Base-by-base conservation (phyloP, 2,888 invertebrate genomes). In the Magallana nippona region DNA sequence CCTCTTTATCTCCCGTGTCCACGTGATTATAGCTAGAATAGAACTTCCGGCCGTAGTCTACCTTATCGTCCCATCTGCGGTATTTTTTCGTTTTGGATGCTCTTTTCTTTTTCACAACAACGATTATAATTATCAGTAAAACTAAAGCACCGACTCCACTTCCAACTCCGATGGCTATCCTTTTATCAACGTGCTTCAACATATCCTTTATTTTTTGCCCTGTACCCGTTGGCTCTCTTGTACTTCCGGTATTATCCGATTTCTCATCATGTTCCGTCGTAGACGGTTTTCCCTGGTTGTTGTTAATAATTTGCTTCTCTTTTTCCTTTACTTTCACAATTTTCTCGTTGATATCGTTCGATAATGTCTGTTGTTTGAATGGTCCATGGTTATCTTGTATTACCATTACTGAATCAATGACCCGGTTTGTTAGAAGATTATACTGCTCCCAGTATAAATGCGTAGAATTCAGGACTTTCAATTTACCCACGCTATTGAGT, bases 401-500 rank as follows among this genome's bases (percentile, higher is more conserved):
- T 27, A 92, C 84, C 88, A 88, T 89, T 78, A 92, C 85, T 0
- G 90, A 89, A 86, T 92, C 91, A 17, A 92, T 81, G 0, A 90
- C 85, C 11, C 80, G 44, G 27, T 85, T 85, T 17, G 85, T 82
- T 1, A 84, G 81, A 0, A 89, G 87, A 58, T 83, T 83, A 44
- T 90, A 84, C 81, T 90, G 88, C 81, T 92, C 90, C 90, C 91
- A 92, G 83, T 83, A 87, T 44, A 90, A 79, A 71, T 90, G 90
- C 15, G 89, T 89, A 11, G 86, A 80, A 84, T 91, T 92, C 83
- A 87, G 82, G 11, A 91, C 86, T 19, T 88, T 88, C 44, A 92
- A 86, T 58, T 87, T 86, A 10, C 91, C 91, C 82, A 88, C 90
- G 79, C 90, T 90, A 79, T 89, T 89, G 62, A 89, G 85, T 5